Evolutionary conservation across 2,888 invertebrate genomes (phyloP), one percentile per base, ranked within the genome.

Genomic region (Drosophila stalkeri): DNA sequence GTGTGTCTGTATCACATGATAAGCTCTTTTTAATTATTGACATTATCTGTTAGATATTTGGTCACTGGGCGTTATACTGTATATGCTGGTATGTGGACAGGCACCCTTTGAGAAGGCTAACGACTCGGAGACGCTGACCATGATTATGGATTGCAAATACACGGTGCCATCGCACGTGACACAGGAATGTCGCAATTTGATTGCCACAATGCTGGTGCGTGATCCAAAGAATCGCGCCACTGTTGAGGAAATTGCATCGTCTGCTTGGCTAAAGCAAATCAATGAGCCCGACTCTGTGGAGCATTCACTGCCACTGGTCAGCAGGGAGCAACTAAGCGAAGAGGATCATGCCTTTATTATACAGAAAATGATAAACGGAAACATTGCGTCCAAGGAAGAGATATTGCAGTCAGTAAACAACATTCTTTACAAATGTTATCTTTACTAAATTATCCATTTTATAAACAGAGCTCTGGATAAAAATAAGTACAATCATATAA

Each of bases 91-190:
- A 7, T 98, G 98, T 93, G 99, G 99, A 8, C 96, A 97, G 92
- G 97, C 99, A 41, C 99, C 99, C 8, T 99, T 99, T 93, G 99
- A 99, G 94, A 99, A 99, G 94, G 99, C 99, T 37, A 99, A 99
- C 93, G 99, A 99, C 93, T 99, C 98, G 90, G 99, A 99, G 94
- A 99, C 99, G 0, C 94, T 99, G 64, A 99, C 99, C 37, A 99
- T 98, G 98, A 99, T 99, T 81, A 98, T 99, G 97, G 99, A 99
- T 93, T 99, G 99, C 94, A 98, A 98, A 94, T 99, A 99, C 93
- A 96, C 96, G 68, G 96, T 99, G 90, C 99, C 99, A 63, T 93
- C 95, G 35, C 97, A 98, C 93, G 96, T 99, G 78, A 97, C 98
- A 14, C 94, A 95, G 61, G 95, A 96, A 71, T 99, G 99, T 93